Percentiles rank a stretch among this genome's conserved stretches.
Evolutionary conservation across 2,888 invertebrate genomes (phyloP).

Genomic region (Oeneis ivallda): DNA sequence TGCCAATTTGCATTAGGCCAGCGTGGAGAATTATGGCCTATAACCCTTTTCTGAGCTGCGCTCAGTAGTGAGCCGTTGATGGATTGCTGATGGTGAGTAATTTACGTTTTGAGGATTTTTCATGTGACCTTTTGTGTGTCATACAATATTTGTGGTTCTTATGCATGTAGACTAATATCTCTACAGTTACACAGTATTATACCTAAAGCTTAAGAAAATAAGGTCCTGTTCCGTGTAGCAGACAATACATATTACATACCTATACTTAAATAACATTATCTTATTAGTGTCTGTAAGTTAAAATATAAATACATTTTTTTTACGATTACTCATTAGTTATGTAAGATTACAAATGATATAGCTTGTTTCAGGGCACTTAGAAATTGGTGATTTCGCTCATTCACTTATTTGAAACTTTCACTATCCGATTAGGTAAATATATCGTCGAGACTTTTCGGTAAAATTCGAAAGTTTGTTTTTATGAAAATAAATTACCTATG

Average conservation of each 20-base stretch:
- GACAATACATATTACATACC: neutral
- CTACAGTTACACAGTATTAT: neutral
- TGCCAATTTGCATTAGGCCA: too few relatives aligned
- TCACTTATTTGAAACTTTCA: conserved; percentile 4
- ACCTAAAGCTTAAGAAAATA: neutral
- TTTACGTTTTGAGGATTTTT: too few relatives aligned
- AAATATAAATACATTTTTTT: conserved; percentile 10
- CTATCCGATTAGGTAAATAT: conserved; percentile 5
- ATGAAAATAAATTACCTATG: neutral
- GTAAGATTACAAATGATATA: conserved; percentile 6
- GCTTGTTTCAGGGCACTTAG: conserved; percentile 5
- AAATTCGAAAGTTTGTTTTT: neutral
- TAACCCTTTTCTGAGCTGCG: too few relatives aligned
- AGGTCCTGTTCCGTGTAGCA: neutral
- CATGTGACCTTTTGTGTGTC: neutral
- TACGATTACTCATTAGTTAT: neutral
- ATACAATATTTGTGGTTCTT: neutral
- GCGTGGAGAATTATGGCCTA: too few relatives aligned
- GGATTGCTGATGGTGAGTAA: too few relatives aligned
- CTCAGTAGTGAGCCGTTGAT: too few relatives aligned
- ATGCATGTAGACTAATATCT: neutral
- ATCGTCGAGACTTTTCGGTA: neutral
- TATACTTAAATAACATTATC: neutral
- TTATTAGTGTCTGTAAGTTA: too few relatives aligned
- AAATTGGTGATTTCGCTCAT: neutral